Percentiles rank a stretch among this genome's conserved stretches.
phyloP scores from a whole-genome alignment of 1,140 invertebrate species.

The Drosophila azteca region DNA sequence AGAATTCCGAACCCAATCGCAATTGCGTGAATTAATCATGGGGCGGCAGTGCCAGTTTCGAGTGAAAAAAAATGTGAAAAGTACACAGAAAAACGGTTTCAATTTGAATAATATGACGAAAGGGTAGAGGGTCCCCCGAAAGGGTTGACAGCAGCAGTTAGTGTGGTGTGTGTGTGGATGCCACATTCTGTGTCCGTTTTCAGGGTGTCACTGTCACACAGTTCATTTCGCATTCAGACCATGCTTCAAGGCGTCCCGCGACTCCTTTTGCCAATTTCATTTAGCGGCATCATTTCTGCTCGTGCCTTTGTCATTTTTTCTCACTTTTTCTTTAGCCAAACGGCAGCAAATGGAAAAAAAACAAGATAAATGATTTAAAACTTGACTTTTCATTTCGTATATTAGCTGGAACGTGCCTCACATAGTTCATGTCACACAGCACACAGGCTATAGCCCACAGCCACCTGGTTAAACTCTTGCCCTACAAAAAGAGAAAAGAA shows the following conservation, averaged over 20 bases:
- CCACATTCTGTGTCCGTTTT: conserved; percentile 17
- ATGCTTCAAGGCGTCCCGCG: conserved; percentile 46
- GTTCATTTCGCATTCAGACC: conserved; percentile 75
- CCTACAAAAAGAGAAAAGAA: conserved; percentile 23
- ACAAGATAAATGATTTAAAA: conserved; percentile 81
- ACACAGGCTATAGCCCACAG: not conserved
- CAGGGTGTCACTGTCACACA: conserved; percentile 64
- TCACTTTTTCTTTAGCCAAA: not conserved
- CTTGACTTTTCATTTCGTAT: conserved; percentile 80
- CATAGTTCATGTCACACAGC: conserved; percentile 17
- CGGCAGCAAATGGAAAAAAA: conserved; percentile 44
- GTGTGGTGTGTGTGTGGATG: conserved; percentile 19
- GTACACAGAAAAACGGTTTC: conserved; percentile 68
- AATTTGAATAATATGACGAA: conserved; percentile 73
- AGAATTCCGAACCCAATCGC: conserved; percentile 4
- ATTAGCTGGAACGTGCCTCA: conserved; percentile 72
- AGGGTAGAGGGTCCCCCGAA: conserved; percentile 25
- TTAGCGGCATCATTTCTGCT: conserved; percentile 77
- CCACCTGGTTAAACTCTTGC: conserved; percentile 17
- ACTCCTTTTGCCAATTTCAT: conserved; percentile 73
- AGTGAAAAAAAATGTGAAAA: conserved; percentile 72
- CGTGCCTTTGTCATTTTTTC: conserved; percentile 75
- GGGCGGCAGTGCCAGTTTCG: conserved; percentile 60
- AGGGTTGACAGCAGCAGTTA: conserved; percentile 47
- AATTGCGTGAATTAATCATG: conserved; percentile 71